phyloP scores from a whole-genome alignment of 2,797 vertebrate genomes.

The Pagetopsis macropterus region DNA sequence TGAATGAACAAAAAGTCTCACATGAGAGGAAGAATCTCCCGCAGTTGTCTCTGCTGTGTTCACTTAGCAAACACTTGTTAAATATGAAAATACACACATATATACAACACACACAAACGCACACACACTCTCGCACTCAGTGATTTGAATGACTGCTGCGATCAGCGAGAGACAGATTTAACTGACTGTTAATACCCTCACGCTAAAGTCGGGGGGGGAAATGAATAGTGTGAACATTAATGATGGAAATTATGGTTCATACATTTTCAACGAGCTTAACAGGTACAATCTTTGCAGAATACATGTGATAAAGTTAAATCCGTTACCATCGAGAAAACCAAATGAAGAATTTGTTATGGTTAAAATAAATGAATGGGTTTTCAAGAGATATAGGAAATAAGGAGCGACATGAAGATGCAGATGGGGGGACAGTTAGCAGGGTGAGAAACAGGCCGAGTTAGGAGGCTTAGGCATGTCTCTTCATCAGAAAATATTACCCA shows the following conservation, averaged over 20 bases:
- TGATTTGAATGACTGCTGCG: conserved; percentile 16
- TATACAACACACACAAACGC: neutral
- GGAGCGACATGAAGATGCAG: conserved; percentile 30
- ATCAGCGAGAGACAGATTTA: neutral
- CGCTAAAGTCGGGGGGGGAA: conserved; percentile 9
- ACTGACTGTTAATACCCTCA: conserved; percentile 7
- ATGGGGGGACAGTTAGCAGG: conserved; percentile 38
- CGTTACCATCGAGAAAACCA: conserved; percentile 6
- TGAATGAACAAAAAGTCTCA: conserved; percentile 38
- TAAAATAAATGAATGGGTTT: conserved; percentile 36
- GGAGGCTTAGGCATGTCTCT: conserved; percentile 40
- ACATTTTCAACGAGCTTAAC: conserved; percentile 16
- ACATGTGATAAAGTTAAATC: conserved; percentile 3
- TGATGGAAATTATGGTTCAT: conserved; percentile 15
- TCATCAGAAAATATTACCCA: conserved; percentile 72
- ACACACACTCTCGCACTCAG: neutral
- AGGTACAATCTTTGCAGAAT: conserved; percentile 10
- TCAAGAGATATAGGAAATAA: conserved; percentile 4
- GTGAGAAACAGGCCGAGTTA: conserved; percentile 35
- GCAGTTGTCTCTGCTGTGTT: conserved; percentile 17
- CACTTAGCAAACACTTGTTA: neutral
- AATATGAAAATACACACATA: neutral
- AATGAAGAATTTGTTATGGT: conserved; percentile 7
- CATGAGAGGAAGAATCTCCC: neutral
- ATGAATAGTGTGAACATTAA: conserved; percentile 14